Conservation (phyloP, 2,113 vertebrate species). For the Albula glossodonta region DNA sequence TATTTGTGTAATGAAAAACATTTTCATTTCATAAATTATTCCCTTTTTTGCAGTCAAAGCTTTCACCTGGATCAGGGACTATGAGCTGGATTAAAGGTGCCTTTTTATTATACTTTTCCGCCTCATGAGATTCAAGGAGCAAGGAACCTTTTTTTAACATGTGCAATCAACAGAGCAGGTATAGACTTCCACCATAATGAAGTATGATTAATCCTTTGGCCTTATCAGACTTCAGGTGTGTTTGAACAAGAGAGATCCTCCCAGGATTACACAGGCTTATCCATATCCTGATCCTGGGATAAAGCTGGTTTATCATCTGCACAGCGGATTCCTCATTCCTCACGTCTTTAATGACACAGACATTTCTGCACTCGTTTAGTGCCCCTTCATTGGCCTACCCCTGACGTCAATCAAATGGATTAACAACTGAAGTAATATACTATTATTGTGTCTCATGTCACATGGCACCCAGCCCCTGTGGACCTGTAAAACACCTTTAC, state of each 20-base stretch:
- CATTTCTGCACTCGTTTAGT: too few species aligned
- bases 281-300: too few species aligned
- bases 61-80: background rate
- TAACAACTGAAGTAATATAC: too few species aligned
- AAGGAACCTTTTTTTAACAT: background rate
- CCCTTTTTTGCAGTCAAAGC: background rate
- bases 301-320: too few species aligned
- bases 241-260: background rate
- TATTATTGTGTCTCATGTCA: too few species aligned
- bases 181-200: background rate
- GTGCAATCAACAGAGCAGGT: background rate
- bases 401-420: too few species aligned
- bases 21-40: background rate
- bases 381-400: too few species aligned
- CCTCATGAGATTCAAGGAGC: too few species aligned
- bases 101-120: background rate
- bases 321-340: too few species aligned
- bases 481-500: too few species aligned
- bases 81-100: background rate
- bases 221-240: constrained; percentile 16
- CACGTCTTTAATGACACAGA: too few species aligned
- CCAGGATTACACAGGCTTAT: background rate
- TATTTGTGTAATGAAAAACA: background rate
- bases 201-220: constrained; percentile 20
- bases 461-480: too few species aligned